Base-by-base conservation (phyloP, 1,140 invertebrate genomes). In the roundworm (Caenorhabditis elegans) region DNA sequence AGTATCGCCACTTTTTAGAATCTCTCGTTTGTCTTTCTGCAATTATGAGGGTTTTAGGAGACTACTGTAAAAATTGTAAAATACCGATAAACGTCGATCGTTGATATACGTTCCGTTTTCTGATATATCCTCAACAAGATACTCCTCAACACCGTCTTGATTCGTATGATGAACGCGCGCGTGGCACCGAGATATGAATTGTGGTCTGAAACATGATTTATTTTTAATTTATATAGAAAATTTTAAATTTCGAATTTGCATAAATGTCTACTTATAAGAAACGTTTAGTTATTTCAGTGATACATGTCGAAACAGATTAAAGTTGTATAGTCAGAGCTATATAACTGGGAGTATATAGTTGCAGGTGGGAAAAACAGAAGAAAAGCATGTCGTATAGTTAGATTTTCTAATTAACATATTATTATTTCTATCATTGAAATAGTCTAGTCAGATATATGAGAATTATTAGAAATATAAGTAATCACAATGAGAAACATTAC, bases 81-180 rank as follows among this genome's bases (percentile, higher is more conserved):
- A 22, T 22, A 70, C 60, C n/a, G 13, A 5, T 22, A 70, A 39
- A 11, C 34, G 15, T n/a, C n/a, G 15, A 22, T 70, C 60, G 60
- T 70, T 70, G 31, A 70, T 43, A 22, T 70, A 70, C 5, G 60
- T 70, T 3, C 60, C 60, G 60, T 70, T 70, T n/a, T 70, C 60
- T 0, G 60, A 70, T 3, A 6, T 3, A 39, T 70, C 60, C 11
- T 39, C n/a, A 1, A 70, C 4, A 11, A 19, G 8, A 34, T 70
- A 70, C 17, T 19, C 22, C 39, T 55, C 51, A 26, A 55, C 13
- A 2, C 19, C 19, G 22, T 55, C 51, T 1, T n/a, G 19, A 22
- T 22, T 22, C n/a, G 34, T 43, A 34, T 43, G 34, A 13, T 39
- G 2, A n/a, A 70, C n/a, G 15, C n/a, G 26, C 17, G 60, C 60